phyloP scores from a whole-genome alignment of 1,140 invertebrate species.

The Ridgeia piscesae region DNA sequence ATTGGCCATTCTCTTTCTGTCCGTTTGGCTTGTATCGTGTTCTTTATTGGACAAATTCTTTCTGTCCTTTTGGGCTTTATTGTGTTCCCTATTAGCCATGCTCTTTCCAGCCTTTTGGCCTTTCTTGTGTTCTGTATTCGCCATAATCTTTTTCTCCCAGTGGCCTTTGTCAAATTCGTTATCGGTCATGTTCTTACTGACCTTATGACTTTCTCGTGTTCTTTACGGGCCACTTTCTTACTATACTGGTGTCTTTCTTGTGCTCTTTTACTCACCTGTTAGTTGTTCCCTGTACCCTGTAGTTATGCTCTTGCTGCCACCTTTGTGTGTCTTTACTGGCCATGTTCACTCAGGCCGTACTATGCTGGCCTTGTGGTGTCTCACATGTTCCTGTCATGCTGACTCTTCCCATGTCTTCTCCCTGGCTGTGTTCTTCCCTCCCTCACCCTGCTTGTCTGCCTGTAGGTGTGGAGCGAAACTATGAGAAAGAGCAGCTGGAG shows the following conservation, averaged over 20 bases:
- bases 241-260: no score
- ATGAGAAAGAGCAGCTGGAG: slow-evolving; percentile 22
- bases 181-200: neutral
- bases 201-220: neutral
- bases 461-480: slow-evolving; percentile 1
- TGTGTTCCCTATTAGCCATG: neutral
- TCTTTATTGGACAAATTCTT: no score
- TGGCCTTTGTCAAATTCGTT: no score
- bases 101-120: neutral
- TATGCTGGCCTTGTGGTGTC: no score
- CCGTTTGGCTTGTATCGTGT: no score
- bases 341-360: no score
- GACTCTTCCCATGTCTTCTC: neutral
- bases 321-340: neutral
- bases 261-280: neutral
- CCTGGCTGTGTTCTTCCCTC: neutral
- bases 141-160: no score
- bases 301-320: no score
- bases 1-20: no score
- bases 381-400: neutral
- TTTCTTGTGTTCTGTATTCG: neutral
- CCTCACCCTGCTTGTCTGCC: neutral
- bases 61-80: no score
- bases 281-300: no score
- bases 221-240: neutral